Evolutionary conservation across 2,113 vertebrate species (phyloP).

Genomic region (Podarcis cretensis): DNA sequence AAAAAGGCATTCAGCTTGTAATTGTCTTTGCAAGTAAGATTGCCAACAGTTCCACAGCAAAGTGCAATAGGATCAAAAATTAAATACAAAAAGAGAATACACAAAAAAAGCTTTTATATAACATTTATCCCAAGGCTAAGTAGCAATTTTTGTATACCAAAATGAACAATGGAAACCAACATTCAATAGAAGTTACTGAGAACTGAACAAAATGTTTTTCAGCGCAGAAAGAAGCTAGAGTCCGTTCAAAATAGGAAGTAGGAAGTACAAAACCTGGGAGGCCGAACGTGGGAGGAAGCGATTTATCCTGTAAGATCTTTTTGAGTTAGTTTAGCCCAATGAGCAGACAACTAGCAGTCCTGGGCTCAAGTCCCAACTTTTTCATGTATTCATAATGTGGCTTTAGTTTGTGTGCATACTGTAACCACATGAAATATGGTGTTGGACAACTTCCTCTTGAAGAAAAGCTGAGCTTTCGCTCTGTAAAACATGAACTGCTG

Average conservation of each 20-base stretch:
- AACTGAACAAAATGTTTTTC: not conserved
- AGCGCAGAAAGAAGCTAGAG: not conserved
- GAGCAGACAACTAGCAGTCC: not conserved
- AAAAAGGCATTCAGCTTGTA: not conserved
- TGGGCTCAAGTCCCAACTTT: not conserved
- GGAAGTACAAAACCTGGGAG: not conserved
- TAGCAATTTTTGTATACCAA: not conserved
- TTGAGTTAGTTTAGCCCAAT: not conserved
- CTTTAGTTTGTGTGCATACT: no score
- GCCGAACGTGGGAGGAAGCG: not conserved
- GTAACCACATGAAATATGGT: no score
- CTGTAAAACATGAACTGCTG: no score
- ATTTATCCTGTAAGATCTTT: not conserved
- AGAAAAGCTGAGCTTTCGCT: no score
- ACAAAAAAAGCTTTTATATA: not conserved
- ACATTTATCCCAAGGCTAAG: conserved; percentile 11
- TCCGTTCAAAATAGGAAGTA: not conserved
- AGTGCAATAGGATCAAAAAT: conserved; percentile 10
- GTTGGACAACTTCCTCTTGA: no score
- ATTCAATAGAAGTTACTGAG: not conserved
- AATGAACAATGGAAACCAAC: not conserved
- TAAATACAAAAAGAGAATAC: conserved; percentile 8
- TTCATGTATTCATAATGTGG: not conserved
- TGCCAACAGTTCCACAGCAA: conserved; percentile 7
- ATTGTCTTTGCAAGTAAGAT: not conserved